Evolutionary conservation across 53 echinoderm and acorn worm species (phyloP), one percentile per base, ranked within the genome.

Genomic region (Pentamera pediparva): DNA sequence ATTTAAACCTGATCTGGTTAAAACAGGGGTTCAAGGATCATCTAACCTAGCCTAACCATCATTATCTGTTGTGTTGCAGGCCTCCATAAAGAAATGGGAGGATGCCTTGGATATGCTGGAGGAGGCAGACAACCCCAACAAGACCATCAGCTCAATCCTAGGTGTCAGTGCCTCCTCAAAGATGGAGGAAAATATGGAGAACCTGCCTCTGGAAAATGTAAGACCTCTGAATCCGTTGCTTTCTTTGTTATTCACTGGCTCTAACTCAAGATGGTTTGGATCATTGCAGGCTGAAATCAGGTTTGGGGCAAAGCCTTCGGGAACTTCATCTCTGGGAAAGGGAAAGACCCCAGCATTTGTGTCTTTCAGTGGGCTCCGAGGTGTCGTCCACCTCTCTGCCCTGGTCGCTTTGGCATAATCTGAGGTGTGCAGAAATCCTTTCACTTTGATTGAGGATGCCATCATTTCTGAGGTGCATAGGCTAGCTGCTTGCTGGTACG

Each of bases 81-180:
- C 86, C 27, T 86, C 86, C 37, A 89, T 93, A 22, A 82, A 79
- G 48, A 86, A 91, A 18, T 90, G 85, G 87, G 87, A 95, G 59
- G 90, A 95, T 22, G 96, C 96, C 0, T 56, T 95, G 56, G 82
- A 91, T 61, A 79, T 88, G 39, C 52, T 95, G 36, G 96, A 90
- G 35, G 84, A 62, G 18, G 60, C 87, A 17, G 96, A 95, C 6
- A 79, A 49, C 48, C 48, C 70, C 9, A 72, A 80, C 77, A 91
- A 82, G 79, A 90, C 90, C 7, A 74, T 89, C 6, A 84, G 80
- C 32, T 40, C 76, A 3, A 92, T 80, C 52, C 76, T 84, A 13
- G 86, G 86, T 0, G 83, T 86, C 34, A 78, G 70, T 29, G 58
- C 76, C 35, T 37, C 65, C 32, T 65, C 83, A 13, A 79, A 63